These are phyloP conservation scores for Xerus inauris DNA, from an alignment of 2,113 vertebrate species.

Conservation along the genomic window DNA sequence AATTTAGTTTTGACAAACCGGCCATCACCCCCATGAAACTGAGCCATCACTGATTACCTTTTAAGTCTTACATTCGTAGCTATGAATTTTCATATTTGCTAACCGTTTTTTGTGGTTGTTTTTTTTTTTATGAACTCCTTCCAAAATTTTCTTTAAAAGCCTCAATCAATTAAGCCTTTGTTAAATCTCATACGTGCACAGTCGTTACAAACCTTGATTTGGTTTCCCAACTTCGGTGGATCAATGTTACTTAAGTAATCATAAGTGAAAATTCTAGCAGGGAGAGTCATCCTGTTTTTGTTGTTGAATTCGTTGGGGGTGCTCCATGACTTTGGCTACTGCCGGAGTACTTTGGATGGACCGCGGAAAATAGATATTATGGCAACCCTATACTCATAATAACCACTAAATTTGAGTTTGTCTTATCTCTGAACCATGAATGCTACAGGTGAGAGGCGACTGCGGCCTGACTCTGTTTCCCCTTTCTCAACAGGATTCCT, in stretches of 20 bases:
- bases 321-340: constrained; percentile 42
- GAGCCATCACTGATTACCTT: neutral
- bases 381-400: constrained; percentile 97
- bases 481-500: constrained; percentile 93
- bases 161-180: neutral
- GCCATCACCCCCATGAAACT: neutral
- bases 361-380: constrained; percentile 89
- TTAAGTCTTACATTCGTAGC: neutral
- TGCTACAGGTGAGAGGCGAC: neutral
- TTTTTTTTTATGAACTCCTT: neutral
- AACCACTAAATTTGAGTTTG: constrained; percentile 93
- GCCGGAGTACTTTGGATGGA: constrained; percentile 12
- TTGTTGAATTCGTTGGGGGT: neutral
- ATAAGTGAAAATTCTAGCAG: neutral
- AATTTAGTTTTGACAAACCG: neutral
- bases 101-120: neutral
- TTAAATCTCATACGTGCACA: neutral
- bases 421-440: constrained; percentile 80
- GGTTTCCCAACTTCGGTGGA: neutral
- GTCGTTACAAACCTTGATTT: neutral
- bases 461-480: constrained; percentile 80
- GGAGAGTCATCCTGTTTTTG: neutral
- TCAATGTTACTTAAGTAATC: neutral
- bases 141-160: constrained; percentile 1
- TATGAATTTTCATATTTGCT: neutral